These are phyloP conservation scores for Meriones unguiculatus DNA, from an alignment of 2,113 vertebrate species.

Conservation along the genomic window DNA sequence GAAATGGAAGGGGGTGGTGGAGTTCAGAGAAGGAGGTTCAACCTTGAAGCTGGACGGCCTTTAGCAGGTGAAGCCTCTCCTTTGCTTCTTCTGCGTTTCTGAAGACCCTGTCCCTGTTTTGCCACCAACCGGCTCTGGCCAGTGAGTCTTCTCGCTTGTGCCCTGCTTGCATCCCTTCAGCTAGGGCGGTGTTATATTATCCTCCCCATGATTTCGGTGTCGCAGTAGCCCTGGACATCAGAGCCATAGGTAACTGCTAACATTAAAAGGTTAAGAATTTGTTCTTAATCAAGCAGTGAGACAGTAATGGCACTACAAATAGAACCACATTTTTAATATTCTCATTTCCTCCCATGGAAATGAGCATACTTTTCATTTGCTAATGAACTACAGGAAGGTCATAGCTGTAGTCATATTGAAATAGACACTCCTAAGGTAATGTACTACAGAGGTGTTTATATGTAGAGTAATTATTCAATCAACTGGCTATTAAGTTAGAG, in stretches of 20 bases:
- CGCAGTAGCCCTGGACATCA: slow-evolving; percentile 74
- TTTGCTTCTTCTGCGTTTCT: slow-evolving; percentile 68
- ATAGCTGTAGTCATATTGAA: slow-evolving; percentile 74
- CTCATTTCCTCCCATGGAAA: slow-evolving; percentile 84
- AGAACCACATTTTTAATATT: slow-evolving; percentile 83
- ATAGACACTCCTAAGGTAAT: slow-evolving; percentile 79
- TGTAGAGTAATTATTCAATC: slow-evolving; percentile 79
- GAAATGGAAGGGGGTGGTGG: background rate
- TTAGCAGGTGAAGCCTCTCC: slow-evolving; percentile 2
- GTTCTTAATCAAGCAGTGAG: slow-evolving; percentile 83
- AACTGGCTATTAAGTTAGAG: slow-evolving; percentile 69
- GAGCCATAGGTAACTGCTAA: slow-evolving; percentile 77
- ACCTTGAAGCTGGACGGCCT: background rate
- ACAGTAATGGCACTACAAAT: slow-evolving; percentile 84
- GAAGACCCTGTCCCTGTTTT: slow-evolving; percentile 54
- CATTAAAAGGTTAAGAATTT: slow-evolving; percentile 84
- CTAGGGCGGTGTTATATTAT: slow-evolving; percentile 42
- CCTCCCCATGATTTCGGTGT: slow-evolving; percentile 53
- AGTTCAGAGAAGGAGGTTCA: background rate
- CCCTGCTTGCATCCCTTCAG: slow-evolving; percentile 70
- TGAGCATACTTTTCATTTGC: slow-evolving; percentile 83
- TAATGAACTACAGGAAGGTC: slow-evolving; percentile 84
- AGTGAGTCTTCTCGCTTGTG: slow-evolving; percentile 59
- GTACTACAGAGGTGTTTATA: slow-evolving; percentile 78
- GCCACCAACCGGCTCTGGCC: slow-evolving; percentile 48